These are phyloP conservation scores for Xenotilapia longispinis DNA, from an alignment of 2,113 vertebrate species.

Conservation along the genomic window DNA sequence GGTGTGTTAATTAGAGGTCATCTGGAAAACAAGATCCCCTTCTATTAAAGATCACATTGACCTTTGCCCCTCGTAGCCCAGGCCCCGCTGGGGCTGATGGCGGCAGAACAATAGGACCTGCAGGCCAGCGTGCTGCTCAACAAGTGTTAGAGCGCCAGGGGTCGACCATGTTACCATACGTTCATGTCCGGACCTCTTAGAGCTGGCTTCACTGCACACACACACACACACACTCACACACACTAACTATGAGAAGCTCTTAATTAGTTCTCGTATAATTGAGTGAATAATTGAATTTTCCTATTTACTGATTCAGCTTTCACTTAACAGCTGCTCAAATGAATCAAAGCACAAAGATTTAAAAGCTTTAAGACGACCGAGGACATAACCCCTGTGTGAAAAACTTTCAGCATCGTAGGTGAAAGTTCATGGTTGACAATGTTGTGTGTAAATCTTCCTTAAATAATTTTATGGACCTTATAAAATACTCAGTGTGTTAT, in stretches of 20 bases:
- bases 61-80: constrained; percentile 35
- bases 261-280: not conserved
- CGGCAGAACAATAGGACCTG: constrained; percentile 53
- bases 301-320: not conserved
- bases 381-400: not conserved
- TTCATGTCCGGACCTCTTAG: constrained; percentile 45
- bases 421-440: not conserved
- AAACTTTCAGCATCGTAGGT: not conserved
- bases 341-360: not conserved
- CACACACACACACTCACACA: not conserved
- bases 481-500: not conserved
- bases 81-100: constrained; percentile 29
- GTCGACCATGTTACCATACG: constrained; percentile 47
- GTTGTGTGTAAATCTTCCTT: not conserved
- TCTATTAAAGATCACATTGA: constrained; percentile 18
- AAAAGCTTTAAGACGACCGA: not conserved
- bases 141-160: constrained; percentile 53
- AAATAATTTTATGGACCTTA: not conserved
- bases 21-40: constrained; percentile 54
- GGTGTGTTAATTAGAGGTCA: constrained; percentile 43
- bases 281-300: constrained; percentile 9
- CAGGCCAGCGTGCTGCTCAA: constrained; percentile 27
- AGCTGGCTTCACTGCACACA: constrained; percentile 23
- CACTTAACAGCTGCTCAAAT: constrained; percentile 12
- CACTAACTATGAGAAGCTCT: not conserved